phyloP scores from a whole-genome alignment of 1,140 invertebrate genomes.

The Dinoponera quadriceps region DNA sequence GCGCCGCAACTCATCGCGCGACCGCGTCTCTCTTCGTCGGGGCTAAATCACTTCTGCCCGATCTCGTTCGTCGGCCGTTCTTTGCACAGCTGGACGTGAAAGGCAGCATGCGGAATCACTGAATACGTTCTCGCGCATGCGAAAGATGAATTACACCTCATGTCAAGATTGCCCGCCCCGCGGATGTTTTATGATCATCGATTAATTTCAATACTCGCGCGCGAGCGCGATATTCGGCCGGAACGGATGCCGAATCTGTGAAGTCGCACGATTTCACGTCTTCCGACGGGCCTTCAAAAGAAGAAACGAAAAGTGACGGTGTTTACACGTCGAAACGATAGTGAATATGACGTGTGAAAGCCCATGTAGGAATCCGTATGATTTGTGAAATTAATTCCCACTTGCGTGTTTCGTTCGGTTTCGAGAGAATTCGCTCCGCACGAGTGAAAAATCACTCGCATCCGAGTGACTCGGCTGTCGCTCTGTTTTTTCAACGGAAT shows the following conservation, averaged over 20 bases:
- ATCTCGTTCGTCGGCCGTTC: constrained; percentile 70
- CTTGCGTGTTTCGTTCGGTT: too few species aligned
- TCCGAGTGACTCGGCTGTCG: too few species aligned
- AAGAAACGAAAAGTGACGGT: too few species aligned
- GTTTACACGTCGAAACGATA: too few species aligned
- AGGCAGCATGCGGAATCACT: constrained; percentile 68
- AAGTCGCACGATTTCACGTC: too few species aligned
- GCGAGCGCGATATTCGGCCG: background rate
- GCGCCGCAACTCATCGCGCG: constrained; percentile 74
- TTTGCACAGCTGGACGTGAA: constrained; percentile 71
- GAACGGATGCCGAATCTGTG: background rate
- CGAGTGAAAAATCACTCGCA: too few species aligned
- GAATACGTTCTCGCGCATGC: constrained; percentile 65
- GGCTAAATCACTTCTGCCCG: constrained; percentile 77
- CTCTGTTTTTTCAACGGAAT: too few species aligned
- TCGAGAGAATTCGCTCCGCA: too few species aligned
- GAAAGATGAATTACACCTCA: constrained; percentile 65
- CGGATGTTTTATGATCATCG: constrained; percentile 64
- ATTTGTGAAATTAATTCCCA: too few species aligned
- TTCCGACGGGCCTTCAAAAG: background rate
- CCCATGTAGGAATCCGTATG: too few species aligned
- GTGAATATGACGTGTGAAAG: too few species aligned
- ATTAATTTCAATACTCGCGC: constrained; percentile 66
- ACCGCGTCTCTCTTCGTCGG: constrained; percentile 70
- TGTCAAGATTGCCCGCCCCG: constrained; percentile 33